These are phyloP conservation scores for Gonatopus flavifemur DNA, from an alignment of 1,140 invertebrate genomes.

Conservation along the genomic window DNA sequence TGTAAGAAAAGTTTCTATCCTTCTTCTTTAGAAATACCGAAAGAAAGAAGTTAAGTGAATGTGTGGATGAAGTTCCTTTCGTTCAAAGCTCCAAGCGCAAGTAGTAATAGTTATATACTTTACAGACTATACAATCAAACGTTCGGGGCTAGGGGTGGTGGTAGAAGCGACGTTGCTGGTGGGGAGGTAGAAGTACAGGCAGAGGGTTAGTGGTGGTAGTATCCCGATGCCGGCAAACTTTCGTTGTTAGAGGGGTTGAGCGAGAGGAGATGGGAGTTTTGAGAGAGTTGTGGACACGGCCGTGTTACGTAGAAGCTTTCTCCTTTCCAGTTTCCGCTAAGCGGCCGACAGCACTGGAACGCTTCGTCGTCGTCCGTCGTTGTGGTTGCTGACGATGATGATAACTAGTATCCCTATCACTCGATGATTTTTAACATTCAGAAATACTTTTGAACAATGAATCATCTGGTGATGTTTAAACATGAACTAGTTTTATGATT, in stretches of 20 bases:
- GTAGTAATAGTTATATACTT: too few relatives aligned
- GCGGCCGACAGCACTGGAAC: constrained; percentile 52
- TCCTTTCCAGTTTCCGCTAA: constrained; percentile 54
- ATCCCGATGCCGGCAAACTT: constrained; percentile 47
- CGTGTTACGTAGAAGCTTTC: constrained; percentile 39
- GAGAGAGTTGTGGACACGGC: constrained; percentile 34
- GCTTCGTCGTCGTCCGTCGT: constrained; percentile 24
- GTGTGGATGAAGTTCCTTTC: too few relatives aligned
- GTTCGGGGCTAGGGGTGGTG: constrained; percentile 5
- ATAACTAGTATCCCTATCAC: too few relatives aligned
- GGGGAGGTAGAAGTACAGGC: constrained; percentile 1
- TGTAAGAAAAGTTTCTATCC: too few relatives aligned
- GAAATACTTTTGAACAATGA: too few relatives aligned
- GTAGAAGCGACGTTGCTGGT: constrained; percentile 13
- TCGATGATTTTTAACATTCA: too few relatives aligned
- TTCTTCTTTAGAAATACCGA: too few relatives aligned
- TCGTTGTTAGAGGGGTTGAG: constrained; percentile 33
- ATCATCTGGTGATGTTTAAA: too few relatives aligned
- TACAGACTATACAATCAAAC: too few relatives aligned
- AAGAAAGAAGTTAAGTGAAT: too few relatives aligned
- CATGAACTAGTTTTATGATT: too few relatives aligned
- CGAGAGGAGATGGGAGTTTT: constrained; percentile 28
- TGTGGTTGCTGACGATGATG: not conserved
- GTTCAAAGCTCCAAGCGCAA: too few relatives aligned
- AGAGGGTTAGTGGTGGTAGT: constrained; percentile 22